phyloP scores from a whole-genome alignment of 1,140 invertebrate species.

The Oreohelix idahoensis region DNA sequence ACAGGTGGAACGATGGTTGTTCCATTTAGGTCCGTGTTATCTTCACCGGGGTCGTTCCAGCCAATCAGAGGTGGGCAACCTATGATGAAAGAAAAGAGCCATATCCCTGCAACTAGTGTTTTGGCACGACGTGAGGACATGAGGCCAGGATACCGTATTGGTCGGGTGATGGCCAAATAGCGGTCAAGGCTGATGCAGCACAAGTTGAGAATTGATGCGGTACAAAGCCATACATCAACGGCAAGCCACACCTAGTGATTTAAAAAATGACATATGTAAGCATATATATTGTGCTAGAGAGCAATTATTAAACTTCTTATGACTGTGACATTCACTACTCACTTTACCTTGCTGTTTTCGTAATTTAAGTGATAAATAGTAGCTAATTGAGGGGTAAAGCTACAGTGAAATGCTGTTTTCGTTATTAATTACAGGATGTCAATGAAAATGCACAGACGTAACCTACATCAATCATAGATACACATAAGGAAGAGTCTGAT shows the following conservation, averaged over 20 bases:
- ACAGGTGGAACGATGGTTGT: neutral
- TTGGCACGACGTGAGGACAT: constrained; percentile 88
- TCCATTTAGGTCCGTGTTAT: neutral
- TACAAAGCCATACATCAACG: constrained; percentile 75
- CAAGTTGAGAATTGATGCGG: constrained; percentile 75
- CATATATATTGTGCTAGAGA: too few relatives aligned
- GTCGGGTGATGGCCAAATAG: constrained; percentile 76
- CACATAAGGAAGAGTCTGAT: too few relatives aligned
- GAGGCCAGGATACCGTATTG: constrained; percentile 80
- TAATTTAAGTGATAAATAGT: too few relatives aligned
- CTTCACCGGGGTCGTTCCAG: constrained; percentile 77
- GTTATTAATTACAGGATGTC: too few relatives aligned
- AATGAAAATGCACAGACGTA: too few relatives aligned
- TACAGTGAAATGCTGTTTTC: too few relatives aligned
- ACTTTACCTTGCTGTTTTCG: too few relatives aligned
- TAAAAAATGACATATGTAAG: too few relatives aligned
- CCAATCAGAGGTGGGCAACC: constrained; percentile 95
- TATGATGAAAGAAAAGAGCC: constrained; percentile 90
- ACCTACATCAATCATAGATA: too few relatives aligned
- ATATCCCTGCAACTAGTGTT: constrained; percentile 89
- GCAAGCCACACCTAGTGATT: constrained; percentile 71
- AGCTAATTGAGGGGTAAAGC: too few relatives aligned
- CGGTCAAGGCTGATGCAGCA: constrained; percentile 75
- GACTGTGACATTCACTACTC: too few relatives aligned
- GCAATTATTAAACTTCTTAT: too few relatives aligned